These are phyloP conservation scores for Saturnia pavonia DNA, from an alignment of 2,888 invertebrate species.

Conservation along the genomic window DNA sequence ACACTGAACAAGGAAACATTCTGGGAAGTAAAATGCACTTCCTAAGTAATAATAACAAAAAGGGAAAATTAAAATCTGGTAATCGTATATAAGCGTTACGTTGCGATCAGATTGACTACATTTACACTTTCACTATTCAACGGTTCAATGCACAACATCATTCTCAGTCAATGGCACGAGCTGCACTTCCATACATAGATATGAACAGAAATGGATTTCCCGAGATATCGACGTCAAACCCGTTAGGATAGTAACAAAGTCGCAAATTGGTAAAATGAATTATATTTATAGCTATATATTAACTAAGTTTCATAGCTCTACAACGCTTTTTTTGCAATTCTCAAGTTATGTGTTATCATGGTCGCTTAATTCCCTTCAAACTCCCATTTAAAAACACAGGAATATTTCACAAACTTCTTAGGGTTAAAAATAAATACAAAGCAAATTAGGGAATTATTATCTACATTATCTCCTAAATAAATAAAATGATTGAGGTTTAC, in stretches of 20 bases:
- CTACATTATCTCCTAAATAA: too few species aligned
- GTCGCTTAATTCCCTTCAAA: not conserved
- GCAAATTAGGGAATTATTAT: too few species aligned
- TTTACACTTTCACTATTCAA: conserved; percentile 37
- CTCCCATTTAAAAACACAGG: not conserved
- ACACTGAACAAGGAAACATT: conserved; percentile 13
- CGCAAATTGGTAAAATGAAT: not conserved
- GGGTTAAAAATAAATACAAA: not conserved
- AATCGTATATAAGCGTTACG: conserved; percentile 18
- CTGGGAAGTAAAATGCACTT: conserved; percentile 3
- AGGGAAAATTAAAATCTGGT: conserved; percentile 19
- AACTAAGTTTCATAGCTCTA: not conserved
- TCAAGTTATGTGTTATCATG: not conserved
- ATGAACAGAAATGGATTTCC: conserved; percentile 5
- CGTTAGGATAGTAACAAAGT: not conserved
- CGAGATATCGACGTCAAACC: not conserved
- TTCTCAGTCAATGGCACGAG: conserved; percentile 38
- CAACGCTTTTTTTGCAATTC: not conserved
- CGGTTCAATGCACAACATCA: conserved; percentile 51
- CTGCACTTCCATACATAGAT: conserved; percentile 25
- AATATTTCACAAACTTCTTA: not conserved
- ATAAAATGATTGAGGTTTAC: too few species aligned
- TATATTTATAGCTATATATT: not conserved
- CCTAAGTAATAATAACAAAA: conserved; percentile 3
- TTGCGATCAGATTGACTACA: conserved; percentile 18